Conservation (phyloP, 2,888 invertebrate genomes). For the Heteromyza rotundicornis region DNA sequence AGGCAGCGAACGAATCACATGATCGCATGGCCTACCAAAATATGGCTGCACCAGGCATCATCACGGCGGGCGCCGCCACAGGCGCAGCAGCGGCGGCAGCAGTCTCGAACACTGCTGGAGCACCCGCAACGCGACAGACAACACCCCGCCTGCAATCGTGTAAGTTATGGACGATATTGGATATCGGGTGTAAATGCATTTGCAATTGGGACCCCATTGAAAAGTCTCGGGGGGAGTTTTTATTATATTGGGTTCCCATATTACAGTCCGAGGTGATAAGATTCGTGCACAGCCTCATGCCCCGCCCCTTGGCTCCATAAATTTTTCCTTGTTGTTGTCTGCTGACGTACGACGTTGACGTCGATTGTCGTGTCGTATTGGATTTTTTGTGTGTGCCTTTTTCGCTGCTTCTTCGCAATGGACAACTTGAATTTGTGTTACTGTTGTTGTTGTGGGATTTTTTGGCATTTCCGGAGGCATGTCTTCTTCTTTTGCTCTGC, state of each 20-base stretch:
- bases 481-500: slow-evolving; percentile 24
- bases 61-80: background rate
- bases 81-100: too few relatives aligned
- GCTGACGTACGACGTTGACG: slow-evolving; percentile 21
- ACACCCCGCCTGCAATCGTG: slow-evolving; percentile 65
- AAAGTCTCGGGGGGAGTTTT: background rate
- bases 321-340: background rate
- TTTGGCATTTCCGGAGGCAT: slow-evolving; percentile 56
- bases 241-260: background rate
- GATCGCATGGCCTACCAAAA: slow-evolving; percentile 59
- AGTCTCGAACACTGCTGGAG: slow-evolving; percentile 44
- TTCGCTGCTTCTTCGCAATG: background rate
- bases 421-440: slow-evolving; percentile 18
- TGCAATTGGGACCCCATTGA: background rate
- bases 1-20: slow-evolving; percentile 63
- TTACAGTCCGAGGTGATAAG: background rate
- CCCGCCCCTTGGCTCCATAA: too few relatives aligned
- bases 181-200: background rate
- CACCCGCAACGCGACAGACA: slow-evolving; percentile 64
- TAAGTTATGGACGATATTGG: slow-evolving; percentile 43
- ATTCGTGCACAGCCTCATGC: too few relatives aligned
- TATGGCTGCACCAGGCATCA: slow-evolving; percentile 49
- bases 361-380: slow-evolving; percentile 16
- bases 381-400: slow-evolving; percentile 19
- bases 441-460: slow-evolving; percentile 36